Conservation (phyloP, 2,113 vertebrate genomes). For the Chascanopsetta lugubris region DNA sequence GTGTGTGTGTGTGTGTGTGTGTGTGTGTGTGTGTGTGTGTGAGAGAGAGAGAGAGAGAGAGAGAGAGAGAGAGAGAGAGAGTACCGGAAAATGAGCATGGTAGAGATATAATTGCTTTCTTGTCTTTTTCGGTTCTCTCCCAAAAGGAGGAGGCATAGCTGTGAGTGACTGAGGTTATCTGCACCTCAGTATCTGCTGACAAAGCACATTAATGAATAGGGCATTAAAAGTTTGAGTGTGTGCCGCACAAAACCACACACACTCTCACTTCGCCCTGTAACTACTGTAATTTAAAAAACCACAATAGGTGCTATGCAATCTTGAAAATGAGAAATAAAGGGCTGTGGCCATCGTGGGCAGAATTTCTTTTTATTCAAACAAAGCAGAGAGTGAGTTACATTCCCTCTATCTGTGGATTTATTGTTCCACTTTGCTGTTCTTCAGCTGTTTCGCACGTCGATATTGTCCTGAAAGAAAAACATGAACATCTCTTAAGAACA, state of each 20-base stretch:
- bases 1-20: slow-evolving; percentile 1
- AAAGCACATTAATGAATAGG: slow-evolving; percentile 78
- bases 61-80: slow-evolving; percentile 44
- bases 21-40: slow-evolving; percentile 9
- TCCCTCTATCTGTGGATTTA: slow-evolving; percentile 42
- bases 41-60: slow-evolving; percentile 17
- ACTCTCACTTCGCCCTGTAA: slow-evolving; percentile 36
- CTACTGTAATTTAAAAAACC: slow-evolving; percentile 61
- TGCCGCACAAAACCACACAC: slow-evolving; percentile 15
- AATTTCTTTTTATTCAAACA: slow-evolving; percentile 51
- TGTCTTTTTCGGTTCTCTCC: slow-evolving; percentile 71
- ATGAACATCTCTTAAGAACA: neutral
- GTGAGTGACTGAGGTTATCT: slow-evolving; percentile 77
- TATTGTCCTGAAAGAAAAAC: neutral
- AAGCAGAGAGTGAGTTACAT: slow-evolving; percentile 25
- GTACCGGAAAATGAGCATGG: slow-evolving; percentile 67
- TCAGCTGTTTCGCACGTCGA: slow-evolving; percentile 24
- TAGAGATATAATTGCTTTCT: slow-evolving; percentile 79
- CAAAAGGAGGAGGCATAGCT: slow-evolving; percentile 65
- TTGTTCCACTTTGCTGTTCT: slow-evolving; percentile 59
- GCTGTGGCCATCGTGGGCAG: slow-evolving; percentile 33
- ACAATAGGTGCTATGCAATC: slow-evolving; percentile 55
- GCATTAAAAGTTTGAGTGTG: slow-evolving; percentile 72
- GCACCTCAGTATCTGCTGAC: slow-evolving; percentile 71
- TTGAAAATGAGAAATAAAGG: slow-evolving; percentile 51